Evolutionary conservation across 2,113 vertebrate genomes (phyloP).

Genomic region (Pangasianodon gigas): DNA sequence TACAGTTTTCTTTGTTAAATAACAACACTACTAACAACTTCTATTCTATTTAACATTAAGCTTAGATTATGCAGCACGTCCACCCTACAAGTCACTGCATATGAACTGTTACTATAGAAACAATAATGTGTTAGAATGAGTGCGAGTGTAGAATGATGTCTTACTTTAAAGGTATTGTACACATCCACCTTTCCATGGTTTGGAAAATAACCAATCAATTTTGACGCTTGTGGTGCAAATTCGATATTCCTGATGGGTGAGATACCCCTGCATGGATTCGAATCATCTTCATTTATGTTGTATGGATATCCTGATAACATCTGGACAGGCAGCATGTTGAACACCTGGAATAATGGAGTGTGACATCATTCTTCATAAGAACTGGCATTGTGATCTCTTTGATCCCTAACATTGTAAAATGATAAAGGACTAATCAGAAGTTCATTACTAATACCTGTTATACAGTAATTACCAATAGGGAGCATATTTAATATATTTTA

Average conservation of each 20-base stretch:
- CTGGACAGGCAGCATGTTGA: conserved; percentile 69
- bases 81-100: too few species aligned
- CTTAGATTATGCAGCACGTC: too few species aligned
- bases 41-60: too few species aligned
- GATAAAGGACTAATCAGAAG: neutral
- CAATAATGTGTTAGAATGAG: neutral
- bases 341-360: conserved; percentile 67
- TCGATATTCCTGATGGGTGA: too few species aligned
- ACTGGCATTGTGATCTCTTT: neutral
- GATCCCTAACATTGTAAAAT: neutral
- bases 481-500: neutral
- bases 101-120: neutral
- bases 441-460: neutral
- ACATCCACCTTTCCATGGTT: conserved; percentile 48
- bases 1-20: too few species aligned
- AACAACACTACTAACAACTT: too few species aligned
- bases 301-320: conserved; percentile 69
- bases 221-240: neutral
- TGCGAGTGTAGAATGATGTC: neutral
- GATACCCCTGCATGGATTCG: conserved; percentile 17
- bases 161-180: conserved; percentile 70
- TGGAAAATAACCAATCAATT: neutral
- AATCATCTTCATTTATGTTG: neutral
- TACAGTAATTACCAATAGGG: neutral
- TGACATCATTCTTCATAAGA: neutral